These are phyloP conservation scores for Drosophila mauritiana DNA, from an alignment of 1,140 invertebrate genomes.

Conservation along the genomic window DNA sequence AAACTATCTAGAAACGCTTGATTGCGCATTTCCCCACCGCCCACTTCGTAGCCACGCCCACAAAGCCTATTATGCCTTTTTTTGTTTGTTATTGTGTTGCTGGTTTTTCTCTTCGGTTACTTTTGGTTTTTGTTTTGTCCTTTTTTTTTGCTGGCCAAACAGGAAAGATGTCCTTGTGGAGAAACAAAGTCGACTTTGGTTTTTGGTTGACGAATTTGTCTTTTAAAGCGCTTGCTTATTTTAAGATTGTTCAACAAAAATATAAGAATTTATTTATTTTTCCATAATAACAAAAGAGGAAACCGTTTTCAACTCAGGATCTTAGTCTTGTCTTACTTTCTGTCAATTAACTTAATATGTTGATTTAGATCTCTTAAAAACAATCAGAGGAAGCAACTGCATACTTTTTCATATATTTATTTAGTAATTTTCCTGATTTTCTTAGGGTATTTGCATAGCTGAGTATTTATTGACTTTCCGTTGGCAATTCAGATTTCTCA, in stretches of 20 bases:
- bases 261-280: too few relatives aligned
- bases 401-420: not conserved
- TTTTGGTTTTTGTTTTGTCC: slow-evolving; percentile 9
- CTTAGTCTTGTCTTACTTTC: too few relatives aligned
- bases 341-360: too few relatives aligned
- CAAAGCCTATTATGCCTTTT: slow-evolving; percentile 55
- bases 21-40: slow-evolving; percentile 60
- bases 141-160: not conserved
- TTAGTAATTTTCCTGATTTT: not conserved
- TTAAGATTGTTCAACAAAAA: not conserved
- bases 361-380: not conserved
- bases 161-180: slow-evolving; percentile 23
- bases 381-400: not conserved
- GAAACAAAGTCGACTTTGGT: slow-evolving; percentile 5
- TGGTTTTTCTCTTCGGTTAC: slow-evolving; percentile 19
- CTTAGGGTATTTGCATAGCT: slow-evolving; percentile 15
- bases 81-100: slow-evolving; percentile 65
- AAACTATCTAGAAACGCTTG: slow-evolving; percentile 69
- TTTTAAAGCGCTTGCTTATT: not conserved
- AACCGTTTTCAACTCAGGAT: too few relatives aligned
- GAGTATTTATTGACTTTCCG: slow-evolving; percentile 17
- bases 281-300: not conserved
- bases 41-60: slow-evolving; percentile 35
- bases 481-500: slow-evolving; percentile 10
- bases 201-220: not conserved